These are phyloP conservation scores for Drosophila takahashii DNA, from an alignment of 1,140 invertebrate species.

Conservation along the genomic window DNA sequence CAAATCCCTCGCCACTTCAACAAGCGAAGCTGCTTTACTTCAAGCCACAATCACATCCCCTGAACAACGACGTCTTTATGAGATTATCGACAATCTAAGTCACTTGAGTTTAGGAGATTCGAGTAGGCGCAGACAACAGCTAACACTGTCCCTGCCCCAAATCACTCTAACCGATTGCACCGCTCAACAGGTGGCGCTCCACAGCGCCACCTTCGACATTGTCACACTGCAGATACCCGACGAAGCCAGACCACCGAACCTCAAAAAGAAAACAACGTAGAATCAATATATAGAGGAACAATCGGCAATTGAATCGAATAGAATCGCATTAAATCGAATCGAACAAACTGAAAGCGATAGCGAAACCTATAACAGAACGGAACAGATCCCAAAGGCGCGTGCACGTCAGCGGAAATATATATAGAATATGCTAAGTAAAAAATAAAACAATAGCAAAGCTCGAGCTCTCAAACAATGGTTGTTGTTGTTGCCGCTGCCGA, in stretches of 20 bases:
- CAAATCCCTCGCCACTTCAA: neutral
- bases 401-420: constrained; percentile 75
- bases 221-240: constrained; percentile 57
- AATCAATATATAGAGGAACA: constrained; percentile 11
- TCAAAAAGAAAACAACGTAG: constrained; percentile 22
- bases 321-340: constrained; percentile 37
- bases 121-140: neutral
- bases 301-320: constrained; percentile 53
- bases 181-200: constrained; percentile 65
- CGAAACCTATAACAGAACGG: constrained; percentile 1
- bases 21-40: neutral
- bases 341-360: constrained; percentile 28
- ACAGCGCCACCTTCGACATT: constrained; percentile 55
- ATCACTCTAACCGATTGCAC: constrained; percentile 78
- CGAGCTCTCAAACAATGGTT: constrained; percentile 69
- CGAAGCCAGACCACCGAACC: constrained; percentile 72
- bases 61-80: constrained; percentile 66
- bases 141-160: constrained; percentile 61
- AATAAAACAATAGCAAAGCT: constrained; percentile 45
- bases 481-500: constrained; percentile 59
- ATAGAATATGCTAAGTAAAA: constrained; percentile 54
- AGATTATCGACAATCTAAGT: constrained; percentile 78
- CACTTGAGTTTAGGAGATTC: constrained; percentile 53
- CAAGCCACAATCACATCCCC: constrained; percentile 2
- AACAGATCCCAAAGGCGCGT: constrained; percentile 20